Evolutionary conservation across 37 sponge, comb jelly and placozoan species (phyloP), one percentile per base, ranked within the genome.

Genomic region (Cladorhizidae sp.): DNA sequence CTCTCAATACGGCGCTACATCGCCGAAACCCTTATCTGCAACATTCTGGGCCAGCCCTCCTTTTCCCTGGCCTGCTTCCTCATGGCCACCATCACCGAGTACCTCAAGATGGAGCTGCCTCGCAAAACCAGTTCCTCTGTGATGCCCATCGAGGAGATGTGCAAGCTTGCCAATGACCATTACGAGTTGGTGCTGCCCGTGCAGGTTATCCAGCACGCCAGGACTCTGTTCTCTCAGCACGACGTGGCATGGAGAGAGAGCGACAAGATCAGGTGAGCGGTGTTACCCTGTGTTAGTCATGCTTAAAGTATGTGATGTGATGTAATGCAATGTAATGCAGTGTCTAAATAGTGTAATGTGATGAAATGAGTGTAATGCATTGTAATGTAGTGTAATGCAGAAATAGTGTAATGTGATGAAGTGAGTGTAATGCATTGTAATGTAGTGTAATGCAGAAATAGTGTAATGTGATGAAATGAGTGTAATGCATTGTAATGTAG

Each of bases 191-290:
- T 49, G 2, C 58, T 82, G 14, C 65, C 85, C 1, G 40, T 67
- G 68, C 18, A 73, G 7, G 73, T 88, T 35, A 72, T 82, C 11
- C 86, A 85, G 23, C 93, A 93, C 32, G 93, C 89, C 40, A 69
- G 93, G 62, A 29, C 81, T 15, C 83, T 93, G 45, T 93, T 84
- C 82, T 93, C 93, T 36, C 81, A 81, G 50, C 85, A 85, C 77
- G 93, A 93, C 68, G 59, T 85, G 25, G 83, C 89, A 7, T 93
- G 93, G 93, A 88, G 93, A 39, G 93, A 93, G 43, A 73, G 89
- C 54, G 93, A 93, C 75, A 93, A 81, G 35, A 78, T 83, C 33
- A 92, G 80, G 89, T 87, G 55, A 50, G 62, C 23, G 20, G 26
- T 62, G 18, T 8, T 25, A 21, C 49, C 5, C 8, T 45, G 49